Conservation (phyloP, 1,140 invertebrate genomes). For the Battus philenor region DNA sequence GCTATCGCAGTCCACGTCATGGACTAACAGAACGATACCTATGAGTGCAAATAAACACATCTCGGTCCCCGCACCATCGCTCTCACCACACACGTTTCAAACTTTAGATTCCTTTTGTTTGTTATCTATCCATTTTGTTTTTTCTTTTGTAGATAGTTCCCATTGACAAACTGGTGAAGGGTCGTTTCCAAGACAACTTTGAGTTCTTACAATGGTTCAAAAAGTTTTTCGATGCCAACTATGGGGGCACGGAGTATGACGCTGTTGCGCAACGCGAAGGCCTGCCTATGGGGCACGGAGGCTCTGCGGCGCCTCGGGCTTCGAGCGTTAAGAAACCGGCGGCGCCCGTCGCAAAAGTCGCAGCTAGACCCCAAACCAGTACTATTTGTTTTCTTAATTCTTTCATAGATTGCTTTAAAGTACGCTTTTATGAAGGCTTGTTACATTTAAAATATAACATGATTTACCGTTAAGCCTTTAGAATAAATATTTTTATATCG, state of each 20-base stretch:
- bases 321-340: constrained; percentile 62
- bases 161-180: constrained; percentile 94
- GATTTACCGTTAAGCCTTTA: too few species aligned
- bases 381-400: constrained; percentile 63
- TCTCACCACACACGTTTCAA: constrained; percentile 28
- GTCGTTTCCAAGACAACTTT: constrained; percentile 98
- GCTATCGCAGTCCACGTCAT: neutral
- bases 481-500: too few species aligned
- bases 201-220: constrained; percentile 99
- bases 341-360: constrained; percentile 72
- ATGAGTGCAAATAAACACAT: constrained; percentile 13
- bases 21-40: constrained; percentile 12
- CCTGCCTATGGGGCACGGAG: constrained; percentile 85
- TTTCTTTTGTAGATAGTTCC: constrained; percentile 86
- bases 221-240: constrained; percentile 99
- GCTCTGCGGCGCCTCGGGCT: constrained; percentile 77
- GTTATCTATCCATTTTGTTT: constrained; percentile 66
- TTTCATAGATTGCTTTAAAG: too few species aligned
- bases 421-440: constrained; percentile 15
- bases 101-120: constrained; percentile 48
- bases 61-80: constrained; percentile 9
- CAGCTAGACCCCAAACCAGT: constrained; percentile 78
- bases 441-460: too few species aligned
- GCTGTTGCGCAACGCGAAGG: constrained; percentile 89
- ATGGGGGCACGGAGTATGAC: constrained; percentile 94